Evolutionary conservation across 2,113 vertebrate species (phyloP).

Genomic region (Equus quagga): DNA sequence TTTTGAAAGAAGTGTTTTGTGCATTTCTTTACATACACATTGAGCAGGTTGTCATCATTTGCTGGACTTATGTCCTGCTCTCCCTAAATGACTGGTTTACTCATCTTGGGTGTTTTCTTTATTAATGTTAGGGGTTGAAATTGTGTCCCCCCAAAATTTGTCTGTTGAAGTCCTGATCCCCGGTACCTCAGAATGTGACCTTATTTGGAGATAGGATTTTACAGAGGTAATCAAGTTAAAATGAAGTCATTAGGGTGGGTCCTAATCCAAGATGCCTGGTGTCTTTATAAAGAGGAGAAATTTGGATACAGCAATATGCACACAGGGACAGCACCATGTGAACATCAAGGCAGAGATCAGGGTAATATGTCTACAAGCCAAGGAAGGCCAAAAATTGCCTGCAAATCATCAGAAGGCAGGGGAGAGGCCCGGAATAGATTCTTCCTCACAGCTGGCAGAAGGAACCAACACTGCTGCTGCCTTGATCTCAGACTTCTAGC

Average conservation of each 20-base stretch:
- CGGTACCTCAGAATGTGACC: background rate
- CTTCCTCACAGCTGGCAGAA: background rate
- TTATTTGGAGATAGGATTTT: conserved; percentile 34
- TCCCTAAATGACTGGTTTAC: conserved; percentile 7
- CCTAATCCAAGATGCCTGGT: background rate
- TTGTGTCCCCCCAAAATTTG: background rate
- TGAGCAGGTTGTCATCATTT: background rate
- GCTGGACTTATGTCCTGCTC: conserved; percentile 45
- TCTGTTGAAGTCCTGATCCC: background rate
- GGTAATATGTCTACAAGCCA: background rate
- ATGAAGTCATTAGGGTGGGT: background rate
- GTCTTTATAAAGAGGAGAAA: conserved; percentile 9
- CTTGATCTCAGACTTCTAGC: background rate
- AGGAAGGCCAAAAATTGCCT: background rate
- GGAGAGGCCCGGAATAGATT: background rate
- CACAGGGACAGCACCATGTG: background rate
- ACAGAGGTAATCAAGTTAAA: conserved; percentile 37
- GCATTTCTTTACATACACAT: conserved; percentile 45
- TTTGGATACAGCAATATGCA: background rate
- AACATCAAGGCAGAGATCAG: background rate
- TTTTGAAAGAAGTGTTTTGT: conserved; percentile 62
- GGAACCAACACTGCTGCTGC: background rate
- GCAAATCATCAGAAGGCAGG: background rate
- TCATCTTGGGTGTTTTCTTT: background rate
- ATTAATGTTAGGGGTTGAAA: background rate